Evolutionary conservation across 2,113 vertebrate genomes (phyloP).

Genomic region (Micromys minutus): DNA sequence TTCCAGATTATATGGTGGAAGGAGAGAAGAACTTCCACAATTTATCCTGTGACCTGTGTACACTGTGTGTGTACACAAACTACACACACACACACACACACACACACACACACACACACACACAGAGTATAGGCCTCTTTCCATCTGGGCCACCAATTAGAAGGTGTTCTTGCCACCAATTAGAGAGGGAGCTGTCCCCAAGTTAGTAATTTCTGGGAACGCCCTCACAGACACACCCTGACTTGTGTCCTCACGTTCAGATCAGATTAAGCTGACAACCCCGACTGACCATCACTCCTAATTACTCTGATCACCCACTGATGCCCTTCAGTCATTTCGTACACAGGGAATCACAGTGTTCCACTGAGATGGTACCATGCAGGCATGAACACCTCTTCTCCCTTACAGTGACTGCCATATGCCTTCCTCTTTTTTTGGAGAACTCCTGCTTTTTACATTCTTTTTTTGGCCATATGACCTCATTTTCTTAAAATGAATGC

Average conservation of each 20-base stretch:
- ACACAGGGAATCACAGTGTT: not conserved
- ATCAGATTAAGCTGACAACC: not conserved
- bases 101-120: not conserved
- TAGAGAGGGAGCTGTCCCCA: no score
- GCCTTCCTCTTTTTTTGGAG: not conserved
- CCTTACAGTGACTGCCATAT: not conserved
- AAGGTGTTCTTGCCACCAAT: not conserved
- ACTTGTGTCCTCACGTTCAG: not conserved
- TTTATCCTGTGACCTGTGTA: not conserved
- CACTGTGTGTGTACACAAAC: no score
- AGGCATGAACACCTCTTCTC: not conserved
- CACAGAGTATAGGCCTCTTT: not conserved
- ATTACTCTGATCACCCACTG: not conserved
- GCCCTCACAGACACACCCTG: not conserved
- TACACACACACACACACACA: not conserved
- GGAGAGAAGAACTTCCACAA: not conserved
- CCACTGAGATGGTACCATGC: not conserved
- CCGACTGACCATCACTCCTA: not conserved
- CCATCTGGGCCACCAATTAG: not conserved
- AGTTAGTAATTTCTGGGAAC: not conserved
- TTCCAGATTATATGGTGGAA: not conserved
- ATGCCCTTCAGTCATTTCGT: not conserved
- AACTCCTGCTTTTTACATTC: not conserved
- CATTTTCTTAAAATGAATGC: conserved; percentile 3
- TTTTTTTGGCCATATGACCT: not conserved